A percentile compares a stretch with the other conserved stretches of the same genome.
Conservation (phyloP, 2,797 vertebrate genomes). For the Leucoraja ocellata region DNA sequence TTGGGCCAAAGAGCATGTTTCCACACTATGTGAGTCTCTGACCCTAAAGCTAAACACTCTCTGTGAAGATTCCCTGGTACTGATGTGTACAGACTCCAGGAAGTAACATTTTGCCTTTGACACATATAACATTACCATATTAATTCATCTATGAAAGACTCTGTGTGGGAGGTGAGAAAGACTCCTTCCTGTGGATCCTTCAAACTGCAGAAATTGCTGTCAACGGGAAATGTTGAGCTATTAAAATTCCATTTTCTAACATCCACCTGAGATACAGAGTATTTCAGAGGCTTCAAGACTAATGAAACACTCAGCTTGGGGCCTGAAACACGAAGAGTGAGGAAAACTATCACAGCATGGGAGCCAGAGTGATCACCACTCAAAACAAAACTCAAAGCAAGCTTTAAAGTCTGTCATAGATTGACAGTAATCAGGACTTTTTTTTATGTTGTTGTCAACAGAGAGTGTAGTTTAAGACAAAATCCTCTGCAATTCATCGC, state of each 20-base stretch:
- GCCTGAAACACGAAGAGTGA: neutral
- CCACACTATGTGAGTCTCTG: too few species aligned
- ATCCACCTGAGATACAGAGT: neutral
- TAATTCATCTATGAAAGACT: constrained; percentile 15
- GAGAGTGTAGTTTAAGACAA: neutral
- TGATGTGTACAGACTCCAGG: neutral
- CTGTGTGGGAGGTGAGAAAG: neutral
- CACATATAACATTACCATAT: neutral
- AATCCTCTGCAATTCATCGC: neutral
- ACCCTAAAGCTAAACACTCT: neutral
- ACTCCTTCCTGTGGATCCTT: neutral
- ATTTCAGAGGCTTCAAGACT: neutral
- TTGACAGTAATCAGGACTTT: neutral
- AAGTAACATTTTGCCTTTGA: neutral
- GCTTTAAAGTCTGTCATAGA: neutral
- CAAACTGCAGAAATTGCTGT: neutral
- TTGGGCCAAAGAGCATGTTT: too few species aligned
- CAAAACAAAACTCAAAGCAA: neutral
- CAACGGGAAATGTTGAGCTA: neutral
- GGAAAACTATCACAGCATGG: neutral
- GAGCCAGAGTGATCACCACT: neutral
- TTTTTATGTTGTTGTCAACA: neutral
- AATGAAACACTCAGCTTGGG: neutral
- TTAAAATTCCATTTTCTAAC: neutral
- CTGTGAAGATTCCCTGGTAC: neutral